Evolutionary conservation across 64 coral and sea anemone genomes (phyloP), one percentile per base, ranked within the genome.

Genomic region (Porites lutea): DNA sequence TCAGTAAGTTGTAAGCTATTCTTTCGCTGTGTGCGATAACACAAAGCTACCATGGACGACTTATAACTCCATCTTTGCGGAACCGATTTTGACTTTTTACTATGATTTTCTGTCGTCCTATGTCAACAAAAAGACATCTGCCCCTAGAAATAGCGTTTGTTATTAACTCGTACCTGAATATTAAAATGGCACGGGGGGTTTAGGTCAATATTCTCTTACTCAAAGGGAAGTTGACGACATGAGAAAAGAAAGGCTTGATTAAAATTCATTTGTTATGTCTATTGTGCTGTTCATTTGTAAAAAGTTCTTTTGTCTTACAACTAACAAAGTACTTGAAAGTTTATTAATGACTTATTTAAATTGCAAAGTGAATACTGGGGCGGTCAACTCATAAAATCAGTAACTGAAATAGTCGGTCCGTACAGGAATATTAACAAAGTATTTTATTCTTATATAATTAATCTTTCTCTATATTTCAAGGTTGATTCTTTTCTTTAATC

Each of bases 121-220:
- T 84, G 81, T 84, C 64, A 84, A 84, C 81, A 84, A 2, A 21
- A 51, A 68, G 46, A 61, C 67, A 84, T 84, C 52, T 68, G 5
- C 16, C 52, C 81, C 69, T 84, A 48, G 81, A 69, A 20, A 84
- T 61, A 16, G 81, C 61, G 48, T 84, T 45, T 84, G 45, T 50
- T 52, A 84, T 84, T 68, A 84, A 69, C 81, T 84, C 8, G 8
- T 6, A 4, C 73, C 46, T 84, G 81, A 84, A 84, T 84, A 84
- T 84, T 84, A 69, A 69, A 68, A 53, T 13, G 43, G 50, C 14
- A 44, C 71, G 12, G 73, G 5, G 13, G 52, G 52, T 55, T 46
- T 80, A 59, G 46, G 54, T 61, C 78, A 80, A 80, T 80, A 80
- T 60, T 58, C 55, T 22, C 55, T 60, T 8, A 6, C 21, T 11